Percentiles rank a stretch among this genome's conserved stretches.
Conservation (phyloP, 2,113 vertebrate genomes). For the Argyrosomus japonicus region DNA sequence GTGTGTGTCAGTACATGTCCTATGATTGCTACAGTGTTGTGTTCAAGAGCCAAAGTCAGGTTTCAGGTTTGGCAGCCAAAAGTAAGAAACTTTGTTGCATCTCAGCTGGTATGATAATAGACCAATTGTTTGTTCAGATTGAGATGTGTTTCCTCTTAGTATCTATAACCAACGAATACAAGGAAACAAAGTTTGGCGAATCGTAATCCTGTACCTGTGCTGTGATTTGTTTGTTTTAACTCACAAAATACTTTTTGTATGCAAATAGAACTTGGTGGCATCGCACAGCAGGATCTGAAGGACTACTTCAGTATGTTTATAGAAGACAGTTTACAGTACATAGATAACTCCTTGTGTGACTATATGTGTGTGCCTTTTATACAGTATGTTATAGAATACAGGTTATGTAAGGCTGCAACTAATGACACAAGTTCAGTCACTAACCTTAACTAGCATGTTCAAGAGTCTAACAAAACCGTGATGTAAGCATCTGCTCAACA, state of each 20-base stretch:
- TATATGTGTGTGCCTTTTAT: neutral
- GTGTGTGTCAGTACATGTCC: slow-evolving; percentile 10
- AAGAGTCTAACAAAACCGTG: neutral
- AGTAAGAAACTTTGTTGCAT: neutral
- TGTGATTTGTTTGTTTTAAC: neutral
- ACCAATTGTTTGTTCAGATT: neutral
- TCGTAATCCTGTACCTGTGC: neutral
- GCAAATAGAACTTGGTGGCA: neutral
- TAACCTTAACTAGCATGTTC: neutral
- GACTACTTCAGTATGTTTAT: neutral
- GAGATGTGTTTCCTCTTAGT: neutral
- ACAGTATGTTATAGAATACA: neutral
- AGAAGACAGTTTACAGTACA: no score
- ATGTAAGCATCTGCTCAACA: neutral
- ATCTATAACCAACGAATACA: neutral
- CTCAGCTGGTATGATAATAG: neutral
- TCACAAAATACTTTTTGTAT: neutral
- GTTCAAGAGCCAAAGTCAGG: neutral
- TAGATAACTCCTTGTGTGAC: neutral
- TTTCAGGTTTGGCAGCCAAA: slow-evolving; percentile 22
- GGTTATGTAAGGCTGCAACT: neutral
- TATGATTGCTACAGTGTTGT: neutral
- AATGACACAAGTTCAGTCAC: neutral
- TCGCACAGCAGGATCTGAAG: neutral
- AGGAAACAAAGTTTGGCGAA: neutral